Conservation (phyloP, 2,888 invertebrate genomes). For the Nomada fucata region DNA sequence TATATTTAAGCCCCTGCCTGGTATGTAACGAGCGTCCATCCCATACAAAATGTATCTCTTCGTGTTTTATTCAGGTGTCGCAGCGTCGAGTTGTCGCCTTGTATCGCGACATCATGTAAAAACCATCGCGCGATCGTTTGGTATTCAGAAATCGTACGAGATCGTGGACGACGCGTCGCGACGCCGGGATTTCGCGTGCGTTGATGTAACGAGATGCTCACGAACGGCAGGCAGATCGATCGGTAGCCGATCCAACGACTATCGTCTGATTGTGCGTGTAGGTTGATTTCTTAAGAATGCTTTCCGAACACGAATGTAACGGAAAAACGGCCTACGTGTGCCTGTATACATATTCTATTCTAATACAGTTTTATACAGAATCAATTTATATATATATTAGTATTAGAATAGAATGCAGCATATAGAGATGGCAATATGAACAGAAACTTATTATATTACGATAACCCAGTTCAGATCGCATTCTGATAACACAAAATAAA, state of each 20-base stretch:
- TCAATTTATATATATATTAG: no score
- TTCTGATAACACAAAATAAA: no score
- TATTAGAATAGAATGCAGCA: no score
- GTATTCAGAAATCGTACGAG: slow-evolving; percentile 14
- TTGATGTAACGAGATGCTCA: background rate
- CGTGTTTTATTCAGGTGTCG: slow-evolving; percentile 19
- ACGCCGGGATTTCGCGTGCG: background rate
- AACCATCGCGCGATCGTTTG: background rate
- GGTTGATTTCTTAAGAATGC: no score
- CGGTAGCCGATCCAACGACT: background rate
- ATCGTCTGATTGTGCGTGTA: background rate
- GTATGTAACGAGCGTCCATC: background rate
- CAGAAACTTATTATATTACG: no score
- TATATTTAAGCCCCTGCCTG: background rate
- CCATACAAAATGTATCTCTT: slow-evolving; percentile 3
- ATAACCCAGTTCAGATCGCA: no score
- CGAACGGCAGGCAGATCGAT: slow-evolving; percentile 4
- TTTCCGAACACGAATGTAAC: no score
- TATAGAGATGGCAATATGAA: no score
- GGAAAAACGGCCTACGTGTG: no score
- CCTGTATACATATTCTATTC: no score
- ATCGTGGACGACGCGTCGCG: background rate
- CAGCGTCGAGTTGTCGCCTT: background rate
- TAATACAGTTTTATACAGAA: no score
- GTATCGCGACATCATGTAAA: slow-evolving; percentile 2